phyloP scores from a whole-genome alignment of 2,797 vertebrate genomes.

The Liparis tanakae region DNA sequence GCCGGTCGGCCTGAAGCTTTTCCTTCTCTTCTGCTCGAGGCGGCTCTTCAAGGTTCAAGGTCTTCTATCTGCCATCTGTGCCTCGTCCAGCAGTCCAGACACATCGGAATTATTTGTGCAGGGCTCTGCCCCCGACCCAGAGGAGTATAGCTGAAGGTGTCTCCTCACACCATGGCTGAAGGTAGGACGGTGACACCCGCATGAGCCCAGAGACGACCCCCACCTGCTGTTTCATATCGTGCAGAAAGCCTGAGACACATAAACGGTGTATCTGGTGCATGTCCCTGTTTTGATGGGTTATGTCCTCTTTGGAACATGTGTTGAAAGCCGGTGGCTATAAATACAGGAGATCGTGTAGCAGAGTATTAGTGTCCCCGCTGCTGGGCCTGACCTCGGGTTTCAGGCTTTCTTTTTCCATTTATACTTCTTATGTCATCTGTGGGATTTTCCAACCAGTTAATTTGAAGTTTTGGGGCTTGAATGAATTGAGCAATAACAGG shows the following conservation, averaged over 20 bases:
- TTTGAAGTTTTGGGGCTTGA: not conserved
- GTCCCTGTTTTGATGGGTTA: slow-evolving; percentile 32
- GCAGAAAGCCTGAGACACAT: slow-evolving; percentile 22
- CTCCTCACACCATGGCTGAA: slow-evolving; percentile 88
- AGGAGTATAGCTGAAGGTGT: slow-evolving; percentile 61
- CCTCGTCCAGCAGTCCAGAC: no score
- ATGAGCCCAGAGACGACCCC: not conserved
- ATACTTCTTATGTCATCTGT: not conserved
- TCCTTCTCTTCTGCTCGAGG: slow-evolving; percentile 53
- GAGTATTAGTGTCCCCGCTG: slow-evolving; percentile 56
- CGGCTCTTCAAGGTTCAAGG: no score
- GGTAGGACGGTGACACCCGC: slow-evolving; percentile 82
- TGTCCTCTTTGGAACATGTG: slow-evolving; percentile 51
- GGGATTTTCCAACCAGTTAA: not conserved
- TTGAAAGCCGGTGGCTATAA: slow-evolving; percentile 84
- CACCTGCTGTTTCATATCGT: not conserved
- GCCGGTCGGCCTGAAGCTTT: slow-evolving; percentile 52
- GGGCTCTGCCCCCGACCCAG: slow-evolving; percentile 43
- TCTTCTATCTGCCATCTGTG: no score
- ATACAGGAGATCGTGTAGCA: slow-evolving; percentile 79
- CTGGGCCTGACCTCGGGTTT: slow-evolving; percentile 36
- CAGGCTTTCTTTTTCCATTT: slow-evolving; percentile 6
- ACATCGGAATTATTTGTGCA: no score
- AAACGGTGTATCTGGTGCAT: slow-evolving; percentile 8
- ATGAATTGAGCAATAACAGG: not conserved